Base-by-base conservation (phyloP, 2,797 vertebrate species). In the Gadopsis bispinosus region DNA sequence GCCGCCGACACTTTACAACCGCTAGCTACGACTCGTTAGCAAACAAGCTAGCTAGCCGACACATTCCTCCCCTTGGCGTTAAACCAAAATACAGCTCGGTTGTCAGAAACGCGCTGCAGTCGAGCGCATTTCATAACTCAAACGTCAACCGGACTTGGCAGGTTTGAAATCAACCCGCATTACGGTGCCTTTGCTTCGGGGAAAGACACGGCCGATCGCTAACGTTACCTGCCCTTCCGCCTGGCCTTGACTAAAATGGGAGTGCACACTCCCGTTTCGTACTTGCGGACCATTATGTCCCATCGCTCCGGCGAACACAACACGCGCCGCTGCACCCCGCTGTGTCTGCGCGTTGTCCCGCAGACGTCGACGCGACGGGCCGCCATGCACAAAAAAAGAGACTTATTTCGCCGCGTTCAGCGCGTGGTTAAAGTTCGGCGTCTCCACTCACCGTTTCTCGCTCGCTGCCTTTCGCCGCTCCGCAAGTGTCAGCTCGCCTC, bases 181-280 rank as follows among this genome's bases (percentile, higher is more conserved):
- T n/a, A 4, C 50, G 59, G 19, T 31, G 58, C 29, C 77, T 58
- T 80, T 39, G 67, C 47, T 51, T 26, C 26, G 39, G 48, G 67
- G 10, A 66, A 79, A 79, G 60, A 54, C 62, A 17, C 69, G 74
- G 33, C 72, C 59, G 47, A 31, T 16, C 35, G 91, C 91, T 91
- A 91, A 75, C 88, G 83, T 87, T 94, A 93, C 92, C 93, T 94
- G 92, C 92, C 92, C 92, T 94, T 94, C 92, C 92, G 92, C 86
- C 91, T 78, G 93, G 94, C 93, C 93, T 94, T 92, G 87, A 90
- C 92, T 92, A 89, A 91, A 93, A 93, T 86, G 92, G 92, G 92
- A 94, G 92, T 88, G 89, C 88, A 81, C 89, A 72, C 89, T 89
- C 85, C 83, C 81, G 75, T 84, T 77, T 74, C 67, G 43, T 85